Evolutionary conservation across 2,888 invertebrate species (phyloP), one percentile per base, ranked within the genome.

Genomic region (Melitaea athalia): DNA sequence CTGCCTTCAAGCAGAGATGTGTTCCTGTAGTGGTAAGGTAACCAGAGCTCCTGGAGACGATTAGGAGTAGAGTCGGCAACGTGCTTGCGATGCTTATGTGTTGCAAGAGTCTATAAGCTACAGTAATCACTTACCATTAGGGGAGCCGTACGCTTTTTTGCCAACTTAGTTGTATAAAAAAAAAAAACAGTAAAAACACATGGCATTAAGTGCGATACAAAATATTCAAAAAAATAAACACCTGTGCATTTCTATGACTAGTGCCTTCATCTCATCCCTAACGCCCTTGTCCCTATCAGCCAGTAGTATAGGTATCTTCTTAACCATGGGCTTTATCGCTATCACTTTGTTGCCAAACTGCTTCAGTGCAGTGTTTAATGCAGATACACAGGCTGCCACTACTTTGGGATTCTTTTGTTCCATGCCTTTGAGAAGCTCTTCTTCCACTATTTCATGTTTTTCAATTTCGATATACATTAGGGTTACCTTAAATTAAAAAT

Each of bases 361-460:
- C 77, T 96, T 95, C 38, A 99, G 87, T 0, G 97, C 96, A 55
- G 95, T 94, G 33, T 96, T 96, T 8, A 97, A 87, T 0, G 96
- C 95, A 7, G 95, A 93, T 3, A 97, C 94, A 84, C 98, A 98
- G 0, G 97, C 98, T 0, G 97, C 93, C 0, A 98, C 97, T 70
- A 98, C 97, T 92, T 99, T 99, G 0, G 99, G 99, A 87, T 99
- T 99, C 87, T 99, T 99, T 77, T 97, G 97, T 57, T 98, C 97
- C 91, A 98, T 96, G 47, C 99, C 99, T 90, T 98, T 98, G 24
- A 98, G 91, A 2, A 99, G 92, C 85, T 98, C 99, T 75, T 99
- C 99, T 77, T 96, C 93, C 0, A 98, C 98, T 12, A 95, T 88
- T 74, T 99, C 99, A 71, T 97, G 96, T 84, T 98, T 99, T 82